Conservation (phyloP, 2,113 vertebrate genomes). For the Chrysemys picta region DNA sequence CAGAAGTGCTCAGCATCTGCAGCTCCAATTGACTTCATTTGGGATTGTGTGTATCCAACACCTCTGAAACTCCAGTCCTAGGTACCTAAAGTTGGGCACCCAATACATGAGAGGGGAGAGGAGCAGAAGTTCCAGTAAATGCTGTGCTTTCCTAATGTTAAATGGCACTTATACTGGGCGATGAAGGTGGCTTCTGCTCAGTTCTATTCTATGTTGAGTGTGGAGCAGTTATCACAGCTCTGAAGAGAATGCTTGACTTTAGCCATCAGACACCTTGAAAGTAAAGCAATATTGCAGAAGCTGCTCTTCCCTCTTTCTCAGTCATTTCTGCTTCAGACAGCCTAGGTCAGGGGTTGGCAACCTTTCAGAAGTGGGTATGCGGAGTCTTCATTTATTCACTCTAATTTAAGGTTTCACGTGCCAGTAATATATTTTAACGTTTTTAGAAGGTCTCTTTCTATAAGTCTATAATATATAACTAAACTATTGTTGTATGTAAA, state of each 20-base stretch:
- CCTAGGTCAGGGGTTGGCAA: neutral
- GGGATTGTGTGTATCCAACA: neutral
- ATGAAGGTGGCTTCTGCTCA: neutral
- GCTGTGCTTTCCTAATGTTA: neutral
- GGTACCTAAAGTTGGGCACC: rapidly evolving
- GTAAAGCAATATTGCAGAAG: neutral
- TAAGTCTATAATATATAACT: too few relatives aligned
- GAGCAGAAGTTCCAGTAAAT: slow-evolving; percentile 1
- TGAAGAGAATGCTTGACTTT: neutral
- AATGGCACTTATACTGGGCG: neutral
- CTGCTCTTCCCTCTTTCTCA: neutral
- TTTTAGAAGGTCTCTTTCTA: too few relatives aligned
- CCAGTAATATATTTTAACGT: too few relatives aligned
- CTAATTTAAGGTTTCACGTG: too few relatives aligned
- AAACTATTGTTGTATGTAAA: too few relatives aligned
- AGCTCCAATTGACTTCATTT: neutral
- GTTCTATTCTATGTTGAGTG: neutral
- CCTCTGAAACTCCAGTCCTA: neutral
- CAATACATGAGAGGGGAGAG: neutral
- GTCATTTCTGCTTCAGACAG: neutral
- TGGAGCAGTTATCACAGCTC: neutral
- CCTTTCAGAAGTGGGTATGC: too few relatives aligned
- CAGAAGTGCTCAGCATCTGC: neutral
- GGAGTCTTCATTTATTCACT: too few relatives aligned
- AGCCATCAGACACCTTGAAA: neutral